Conservation (phyloP, 2,888 invertebrate species). For the Cynaeus angustus region DNA sequence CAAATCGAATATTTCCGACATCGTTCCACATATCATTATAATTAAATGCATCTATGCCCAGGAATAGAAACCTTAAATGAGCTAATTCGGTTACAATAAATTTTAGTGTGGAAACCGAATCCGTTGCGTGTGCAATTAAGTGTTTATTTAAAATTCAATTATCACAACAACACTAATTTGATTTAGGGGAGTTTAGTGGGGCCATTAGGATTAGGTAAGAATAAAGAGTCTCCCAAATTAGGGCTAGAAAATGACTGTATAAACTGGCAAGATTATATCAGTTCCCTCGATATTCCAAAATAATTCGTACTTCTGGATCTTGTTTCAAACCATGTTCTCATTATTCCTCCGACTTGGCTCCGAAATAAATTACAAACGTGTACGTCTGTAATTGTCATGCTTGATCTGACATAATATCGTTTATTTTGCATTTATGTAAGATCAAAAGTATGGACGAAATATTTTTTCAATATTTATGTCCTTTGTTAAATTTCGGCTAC, state of each 20-base stretch:
- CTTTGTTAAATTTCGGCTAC: constrained; percentile 57
- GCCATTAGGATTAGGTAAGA: constrained; percentile 38
- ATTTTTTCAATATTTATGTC: constrained; percentile 61
- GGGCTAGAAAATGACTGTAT: constrained; percentile 35
- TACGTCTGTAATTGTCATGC: constrained; percentile 61
- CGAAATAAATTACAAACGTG: constrained; percentile 56
- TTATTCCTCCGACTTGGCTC: constrained; percentile 29
- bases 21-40: constrained; percentile 46
- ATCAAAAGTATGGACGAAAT: constrained; percentile 59
- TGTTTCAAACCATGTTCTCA: constrained; percentile 31
- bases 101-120: constrained; percentile 1
- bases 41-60: constrained; percentile 36
- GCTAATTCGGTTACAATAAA: constrained; percentile 21
- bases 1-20: constrained; percentile 46
- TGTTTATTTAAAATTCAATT: constrained; percentile 43
- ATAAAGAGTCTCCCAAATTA: constrained; percentile 38
- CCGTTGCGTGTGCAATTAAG: constrained; percentile 31
- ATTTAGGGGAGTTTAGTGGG: constrained; percentile 35
- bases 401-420: constrained; percentile 55
- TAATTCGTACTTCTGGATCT: constrained; percentile 35
- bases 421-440: constrained; percentile 61
- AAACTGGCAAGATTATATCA: constrained; percentile 38
- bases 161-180: constrained; percentile 36
- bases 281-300: constrained; percentile 38
- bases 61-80: constrained; percentile 35